Evolutionary conservation across 2,113 vertebrate genomes (phyloP).

Genomic region (Mustela lutreola): DNA sequence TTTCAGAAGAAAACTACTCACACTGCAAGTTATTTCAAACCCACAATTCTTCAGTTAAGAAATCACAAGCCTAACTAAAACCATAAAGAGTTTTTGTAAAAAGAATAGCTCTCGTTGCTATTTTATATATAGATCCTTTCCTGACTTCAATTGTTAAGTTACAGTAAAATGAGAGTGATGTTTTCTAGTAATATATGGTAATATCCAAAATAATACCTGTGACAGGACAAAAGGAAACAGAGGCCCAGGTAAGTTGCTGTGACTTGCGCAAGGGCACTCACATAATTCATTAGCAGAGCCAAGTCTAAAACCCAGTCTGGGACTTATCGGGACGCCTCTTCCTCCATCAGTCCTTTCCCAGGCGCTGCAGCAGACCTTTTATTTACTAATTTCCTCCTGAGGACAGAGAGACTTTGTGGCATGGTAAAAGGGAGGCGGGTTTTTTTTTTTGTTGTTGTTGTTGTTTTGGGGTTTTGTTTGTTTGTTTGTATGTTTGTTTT

Average conservation of each 20-base stretch:
- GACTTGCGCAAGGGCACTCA: neutral
- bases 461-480: no score
- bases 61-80: conserved; percentile 1
- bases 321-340: neutral
- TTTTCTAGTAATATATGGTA: neutral
- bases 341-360: neutral
- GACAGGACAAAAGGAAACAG: neutral
- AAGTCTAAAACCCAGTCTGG: neutral
- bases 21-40: neutral
- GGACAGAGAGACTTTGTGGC: neutral
- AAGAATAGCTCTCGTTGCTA: neutral
- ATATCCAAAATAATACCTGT: neutral
- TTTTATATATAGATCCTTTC: neutral
- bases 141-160: neutral
- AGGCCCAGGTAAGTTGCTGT: neutral
- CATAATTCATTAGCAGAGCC: neutral
- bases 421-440: rapidly evolving
- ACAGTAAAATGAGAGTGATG: neutral
- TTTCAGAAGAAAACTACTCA: neutral
- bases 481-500: neutral
- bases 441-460: no score
- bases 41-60: neutral
- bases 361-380: neutral
- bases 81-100: neutral
- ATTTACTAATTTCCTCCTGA: neutral